A percentile compares a stretch with the other conserved stretches of the same genome.
Conservation (phyloP, 2,797 vertebrate genomes). For the Gobionotothen gibberifrons region DNA sequence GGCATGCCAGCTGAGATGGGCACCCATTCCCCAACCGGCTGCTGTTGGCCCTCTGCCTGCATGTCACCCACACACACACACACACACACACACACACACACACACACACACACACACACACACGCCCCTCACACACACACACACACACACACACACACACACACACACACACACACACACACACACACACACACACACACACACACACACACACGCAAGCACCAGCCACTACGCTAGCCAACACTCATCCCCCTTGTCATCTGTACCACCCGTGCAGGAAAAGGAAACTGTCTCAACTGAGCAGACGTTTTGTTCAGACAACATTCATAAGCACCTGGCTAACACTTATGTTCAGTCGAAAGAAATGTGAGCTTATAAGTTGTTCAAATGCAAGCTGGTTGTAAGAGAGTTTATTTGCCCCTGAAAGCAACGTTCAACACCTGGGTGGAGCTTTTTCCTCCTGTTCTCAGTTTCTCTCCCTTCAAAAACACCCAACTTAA, state of each 20-base stretch:
- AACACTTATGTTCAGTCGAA: conserved; percentile 52
- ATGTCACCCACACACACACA: conserved; percentile 40
- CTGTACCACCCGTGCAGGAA: conserved; percentile 85
- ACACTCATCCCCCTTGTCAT: conserved; percentile 85
- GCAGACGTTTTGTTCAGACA: conserved; percentile 58
- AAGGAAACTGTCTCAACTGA: conserved; percentile 72
- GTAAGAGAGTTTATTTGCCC: conserved; percentile 33
- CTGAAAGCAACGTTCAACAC: conserved; percentile 54
- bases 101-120: conserved; percentile 16
- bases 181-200: conserved; percentile 10
- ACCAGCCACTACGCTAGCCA: conserved; percentile 81
- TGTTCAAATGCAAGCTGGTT: conserved; percentile 37
- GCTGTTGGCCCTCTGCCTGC: conserved; percentile 88
- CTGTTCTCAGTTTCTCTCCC: conserved; percentile 10
- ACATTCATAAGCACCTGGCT: conserved; percentile 69
- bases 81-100: conserved; percentile 27
- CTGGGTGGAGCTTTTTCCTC: conserved; percentile 17
- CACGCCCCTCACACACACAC: conserved; percentile 39
- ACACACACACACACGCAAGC: conserved; percentile 31
- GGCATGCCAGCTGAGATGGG: conserved; percentile 88
- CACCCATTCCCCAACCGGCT: conserved; percentile 82
- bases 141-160: conserved; percentile 17
- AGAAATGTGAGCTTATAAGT: conserved; percentile 36
- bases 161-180: conserved; percentile 33
- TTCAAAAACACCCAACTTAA: background rate